Evolutionary conservation across 2,797 vertebrate genomes (phyloP).

Genomic region (Ciconia nigra): DNA sequence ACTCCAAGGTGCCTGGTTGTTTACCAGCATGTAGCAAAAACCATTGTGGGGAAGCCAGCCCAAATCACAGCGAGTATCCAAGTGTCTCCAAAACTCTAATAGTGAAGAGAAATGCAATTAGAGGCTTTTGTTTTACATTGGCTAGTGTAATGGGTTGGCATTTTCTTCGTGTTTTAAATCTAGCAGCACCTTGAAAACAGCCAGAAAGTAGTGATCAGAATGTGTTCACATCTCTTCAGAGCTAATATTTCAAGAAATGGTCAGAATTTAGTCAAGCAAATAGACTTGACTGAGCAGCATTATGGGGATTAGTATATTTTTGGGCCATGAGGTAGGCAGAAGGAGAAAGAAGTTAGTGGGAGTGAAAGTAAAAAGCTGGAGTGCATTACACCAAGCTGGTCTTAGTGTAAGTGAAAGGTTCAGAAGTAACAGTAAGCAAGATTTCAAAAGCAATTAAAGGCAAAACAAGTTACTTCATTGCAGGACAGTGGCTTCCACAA

Average conservation of each 20-base stretch:
- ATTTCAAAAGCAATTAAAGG: not conserved
- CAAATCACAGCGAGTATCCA: conserved; percentile 77
- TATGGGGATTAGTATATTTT: not conserved
- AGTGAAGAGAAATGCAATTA: conserved; percentile 14
- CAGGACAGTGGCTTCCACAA: not conserved
- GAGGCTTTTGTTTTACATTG: not conserved
- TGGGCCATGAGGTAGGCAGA: not conserved
- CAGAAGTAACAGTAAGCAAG: not conserved
- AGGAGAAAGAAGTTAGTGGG: not conserved
- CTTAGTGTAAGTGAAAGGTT: not conserved
- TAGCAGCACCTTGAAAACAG: not conserved
- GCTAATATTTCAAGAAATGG: not conserved
- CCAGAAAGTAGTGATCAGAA: not conserved
- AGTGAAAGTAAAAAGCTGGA: not conserved
- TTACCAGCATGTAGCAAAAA: conserved; percentile 85
- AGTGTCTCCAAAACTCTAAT: conserved; percentile 78
- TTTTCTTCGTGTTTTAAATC: not conserved
- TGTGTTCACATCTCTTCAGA: not conserved
- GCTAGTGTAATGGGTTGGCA: not conserved
- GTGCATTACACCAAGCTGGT: not conserved
- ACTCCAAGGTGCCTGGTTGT: conserved; percentile 61
- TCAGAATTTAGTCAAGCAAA: not conserved
- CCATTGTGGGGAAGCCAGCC: conserved; percentile 85
- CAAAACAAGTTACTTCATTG: not conserved
- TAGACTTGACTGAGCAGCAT: not conserved